Evolutionary conservation across 2,113 vertebrate species (phyloP), one percentile per base, ranked within the genome.

Genomic region (Rhynchopsitta pachyrhyncha): DNA sequence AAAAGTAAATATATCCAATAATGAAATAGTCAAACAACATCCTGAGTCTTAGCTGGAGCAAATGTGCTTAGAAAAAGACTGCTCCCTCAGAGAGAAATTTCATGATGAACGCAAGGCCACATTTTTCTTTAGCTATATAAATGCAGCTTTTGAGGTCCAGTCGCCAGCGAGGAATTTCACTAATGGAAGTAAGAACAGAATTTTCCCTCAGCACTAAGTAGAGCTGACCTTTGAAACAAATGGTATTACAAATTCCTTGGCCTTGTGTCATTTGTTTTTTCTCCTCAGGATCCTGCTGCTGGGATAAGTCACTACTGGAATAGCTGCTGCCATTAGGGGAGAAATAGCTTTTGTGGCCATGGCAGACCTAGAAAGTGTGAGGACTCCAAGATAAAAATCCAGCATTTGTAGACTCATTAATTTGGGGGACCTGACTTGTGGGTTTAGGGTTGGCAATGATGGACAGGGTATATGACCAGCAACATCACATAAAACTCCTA

Each of bases 161-260:
- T 84, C 0, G 1, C 41, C 77, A 89, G 74, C 4, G 1, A 95
- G 75, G 75, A 93, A 87, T 96, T 89, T 95, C 52, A 76, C 35
- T 84, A 79, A 63, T 53, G 37, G 80, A 91, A 85, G 57, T 55
- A 84, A 76, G 53, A 76, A 76, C 22, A 86, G 86, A 83, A 86
- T 96, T 94, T 85, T 63, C 49, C 64, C 39, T 94, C 57, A 41
- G 77, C 69, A 57, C 55, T 88, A 75, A 95, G 64, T 35, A 84
- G 49, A 93, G 17, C 47, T 86, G 92, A 95, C 92, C 74, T 95
- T 95, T 94, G 86, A 92, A 92, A 92, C 52, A 86, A 96, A 83
- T 37, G 62, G 74, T 52, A 86, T 91, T 86, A 81, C 8, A 19
- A 79, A 89, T 89, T 88, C 77, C 83, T 82, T 89, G 90, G 86